Evolutionary conservation across 2,888 invertebrate species (phyloP).

Genomic region (Bedellia somnulentella): DNA sequence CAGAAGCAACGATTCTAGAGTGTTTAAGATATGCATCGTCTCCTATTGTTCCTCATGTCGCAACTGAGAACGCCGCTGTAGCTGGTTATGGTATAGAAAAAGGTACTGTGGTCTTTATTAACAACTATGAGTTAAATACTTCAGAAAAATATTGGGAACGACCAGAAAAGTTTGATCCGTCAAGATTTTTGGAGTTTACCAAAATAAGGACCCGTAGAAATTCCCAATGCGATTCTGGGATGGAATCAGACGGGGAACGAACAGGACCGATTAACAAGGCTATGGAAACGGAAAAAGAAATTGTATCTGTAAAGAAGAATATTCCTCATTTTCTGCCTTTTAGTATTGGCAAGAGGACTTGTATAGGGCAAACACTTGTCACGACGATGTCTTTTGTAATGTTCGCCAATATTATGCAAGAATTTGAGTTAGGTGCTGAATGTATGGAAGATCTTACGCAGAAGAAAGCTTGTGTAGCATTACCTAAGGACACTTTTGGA

Average conservation of each 20-base stretch:
- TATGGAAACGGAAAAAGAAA: constrained; percentile 29
- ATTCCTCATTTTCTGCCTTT: constrained; percentile 80
- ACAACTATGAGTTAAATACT: constrained; percentile 79
- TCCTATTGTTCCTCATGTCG: constrained; percentile 89
- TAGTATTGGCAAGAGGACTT: constrained; percentile 84
- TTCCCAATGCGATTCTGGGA: constrained; percentile 57
- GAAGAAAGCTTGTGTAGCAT: constrained; percentile 71
- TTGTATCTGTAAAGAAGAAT: constrained; percentile 47
- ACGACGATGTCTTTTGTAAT: constrained; percentile 76
- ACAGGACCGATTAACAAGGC: constrained; percentile 19
- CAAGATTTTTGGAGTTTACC: constrained; percentile 66
- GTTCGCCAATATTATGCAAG: constrained; percentile 70
- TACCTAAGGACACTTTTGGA: constrained; percentile 72
- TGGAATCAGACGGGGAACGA: constrained; percentile 52
- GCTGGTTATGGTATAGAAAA: constrained; percentile 72
- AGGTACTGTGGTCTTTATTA: constrained; percentile 81
- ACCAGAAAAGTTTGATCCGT: constrained; percentile 73
- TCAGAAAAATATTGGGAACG: constrained; percentile 73
- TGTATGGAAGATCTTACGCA: constrained; percentile 55
- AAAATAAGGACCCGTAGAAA: constrained; percentile 32
- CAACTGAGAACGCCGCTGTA: constrained; percentile 73
- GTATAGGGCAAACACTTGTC: constrained; percentile 81
- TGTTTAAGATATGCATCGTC: constrained; percentile 79
- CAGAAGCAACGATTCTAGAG: constrained; percentile 80
- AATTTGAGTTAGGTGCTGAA: constrained; percentile 66